Percentiles rank a stretch among this genome's conserved stretches.
Evolutionary conservation across 23 tunicate species (phyloP).

Genomic region (Styela clava): DNA sequence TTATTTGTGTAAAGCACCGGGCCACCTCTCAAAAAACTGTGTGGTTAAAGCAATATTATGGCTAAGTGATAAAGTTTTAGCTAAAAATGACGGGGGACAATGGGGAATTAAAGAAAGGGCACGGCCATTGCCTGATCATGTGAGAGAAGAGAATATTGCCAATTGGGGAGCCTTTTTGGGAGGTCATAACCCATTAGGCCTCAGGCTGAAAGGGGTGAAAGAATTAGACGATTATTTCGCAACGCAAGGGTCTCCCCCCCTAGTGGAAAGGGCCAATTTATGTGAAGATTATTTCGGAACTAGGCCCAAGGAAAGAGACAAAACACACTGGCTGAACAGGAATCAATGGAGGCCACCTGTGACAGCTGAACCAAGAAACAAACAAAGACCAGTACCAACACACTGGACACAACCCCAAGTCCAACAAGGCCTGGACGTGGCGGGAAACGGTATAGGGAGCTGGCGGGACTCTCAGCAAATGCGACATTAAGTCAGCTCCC

Average conservation of each 20-base stretch:
- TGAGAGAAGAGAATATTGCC: background rate
- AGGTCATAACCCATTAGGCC: background rate
- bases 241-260: background rate
- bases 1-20: background rate
- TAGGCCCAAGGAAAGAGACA: background rate
- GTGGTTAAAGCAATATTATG: background rate
- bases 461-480: no score
- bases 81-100: background rate
- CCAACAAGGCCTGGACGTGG: background rate
- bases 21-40: background rate
- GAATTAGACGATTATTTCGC: background rate
- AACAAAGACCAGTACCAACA: background rate
- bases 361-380: background rate
- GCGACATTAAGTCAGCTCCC: conserved; percentile 7
- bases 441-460: conserved; percentile 1
- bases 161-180: background rate
- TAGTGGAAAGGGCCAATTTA: background rate
- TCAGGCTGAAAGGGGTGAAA: background rate
- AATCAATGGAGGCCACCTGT: background rate
- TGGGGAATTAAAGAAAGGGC: background rate
- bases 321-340: background rate
- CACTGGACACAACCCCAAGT: background rate
- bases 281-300: background rate
- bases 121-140: background rate
- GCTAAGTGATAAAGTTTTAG: background rate